Evolutionary conservation across 2,888 invertebrate species (phyloP).

Genomic region (Lapara coniferarum): DNA sequence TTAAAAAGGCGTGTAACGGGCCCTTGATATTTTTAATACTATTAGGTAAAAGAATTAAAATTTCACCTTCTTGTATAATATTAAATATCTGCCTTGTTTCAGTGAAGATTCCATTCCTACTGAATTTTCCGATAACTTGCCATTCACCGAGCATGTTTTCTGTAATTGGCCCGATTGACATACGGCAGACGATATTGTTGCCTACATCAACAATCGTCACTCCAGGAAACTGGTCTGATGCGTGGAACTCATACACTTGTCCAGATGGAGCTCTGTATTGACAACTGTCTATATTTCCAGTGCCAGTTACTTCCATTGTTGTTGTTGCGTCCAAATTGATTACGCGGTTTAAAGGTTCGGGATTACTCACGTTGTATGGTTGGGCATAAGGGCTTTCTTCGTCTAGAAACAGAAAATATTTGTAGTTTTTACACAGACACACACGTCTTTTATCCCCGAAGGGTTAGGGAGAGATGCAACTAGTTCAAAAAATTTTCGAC

Average conservation of each 20-base stretch:
- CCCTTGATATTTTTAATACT: too few species aligned
- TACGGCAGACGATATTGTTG: constrained; percentile 37
- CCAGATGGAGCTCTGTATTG: constrained; percentile 42
- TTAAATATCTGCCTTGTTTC: constrained; percentile 43
- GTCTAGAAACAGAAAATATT: constrained; percentile 43
- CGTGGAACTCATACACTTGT: constrained; percentile 32
- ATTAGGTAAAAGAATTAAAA: too few species aligned
- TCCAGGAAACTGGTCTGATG: constrained; percentile 30
- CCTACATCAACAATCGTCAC: constrained; percentile 38
- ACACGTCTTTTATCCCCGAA: too few species aligned
- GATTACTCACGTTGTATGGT: constrained; percentile 50
- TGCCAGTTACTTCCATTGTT: constrained; percentile 36
- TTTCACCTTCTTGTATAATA: constrained; percentile 51
- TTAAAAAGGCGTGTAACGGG: too few species aligned
- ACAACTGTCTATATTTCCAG: constrained; percentile 44
- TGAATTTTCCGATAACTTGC: constrained; percentile 54
- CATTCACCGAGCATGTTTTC: constrained; percentile 48
- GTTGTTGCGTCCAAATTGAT: constrained; percentile 44
- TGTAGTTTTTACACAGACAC: too few species aligned
- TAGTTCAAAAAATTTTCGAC: too few species aligned
- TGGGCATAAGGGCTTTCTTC: constrained; percentile 47
- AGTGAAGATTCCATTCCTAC: constrained; percentile 40
- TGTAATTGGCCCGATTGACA: constrained; percentile 46
- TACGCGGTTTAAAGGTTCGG: constrained; percentile 34
- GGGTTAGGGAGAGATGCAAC: too few species aligned